Percentiles rank a stretch among this genome's conserved stretches.
Evolutionary conservation across 2,797 vertebrate species (phyloP).

Genomic region (Heterohyrax brucei): DNA sequence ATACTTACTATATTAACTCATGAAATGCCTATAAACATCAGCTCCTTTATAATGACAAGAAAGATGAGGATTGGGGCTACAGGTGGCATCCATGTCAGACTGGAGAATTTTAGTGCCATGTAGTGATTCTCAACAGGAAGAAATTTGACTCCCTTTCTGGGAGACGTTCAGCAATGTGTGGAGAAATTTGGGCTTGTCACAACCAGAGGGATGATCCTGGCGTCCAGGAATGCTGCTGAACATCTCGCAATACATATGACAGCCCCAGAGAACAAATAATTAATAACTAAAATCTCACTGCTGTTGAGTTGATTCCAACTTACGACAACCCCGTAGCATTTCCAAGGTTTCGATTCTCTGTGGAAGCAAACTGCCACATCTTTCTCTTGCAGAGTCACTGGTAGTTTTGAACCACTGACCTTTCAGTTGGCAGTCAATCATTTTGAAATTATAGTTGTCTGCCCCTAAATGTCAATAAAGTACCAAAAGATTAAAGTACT

Average conservation of each 20-base stretch:
- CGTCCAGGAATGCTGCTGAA: background rate
- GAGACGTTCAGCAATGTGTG: background rate
- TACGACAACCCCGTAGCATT: too few relatives aligned
- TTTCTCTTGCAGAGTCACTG: too few relatives aligned
- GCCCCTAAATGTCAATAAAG: background rate
- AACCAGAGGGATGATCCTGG: background rate
- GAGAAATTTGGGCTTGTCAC: conserved; percentile 27
- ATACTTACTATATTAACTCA: background rate
- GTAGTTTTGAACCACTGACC: too few relatives aligned
- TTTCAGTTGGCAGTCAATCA: too few relatives aligned
- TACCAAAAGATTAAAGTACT: background rate
- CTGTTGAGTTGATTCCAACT: too few relatives aligned
- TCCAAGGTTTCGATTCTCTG: too few relatives aligned
- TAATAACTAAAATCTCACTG: too few relatives aligned
- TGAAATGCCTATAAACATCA: background rate
- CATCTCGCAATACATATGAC: background rate
- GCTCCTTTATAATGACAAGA: background rate
- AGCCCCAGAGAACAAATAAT: background rate
- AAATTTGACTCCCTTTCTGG: background rate
- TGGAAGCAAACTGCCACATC: too few relatives aligned
- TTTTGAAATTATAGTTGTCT: background rate
- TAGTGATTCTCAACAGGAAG: background rate
- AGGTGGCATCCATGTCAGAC: background rate
- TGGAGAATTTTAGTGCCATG: conserved; percentile 19
- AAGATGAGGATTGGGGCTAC: background rate